These are phyloP conservation scores for Delphinus delphis DNA, from an alignment of 2,113 vertebrate species.

Conservation along the genomic window DNA sequence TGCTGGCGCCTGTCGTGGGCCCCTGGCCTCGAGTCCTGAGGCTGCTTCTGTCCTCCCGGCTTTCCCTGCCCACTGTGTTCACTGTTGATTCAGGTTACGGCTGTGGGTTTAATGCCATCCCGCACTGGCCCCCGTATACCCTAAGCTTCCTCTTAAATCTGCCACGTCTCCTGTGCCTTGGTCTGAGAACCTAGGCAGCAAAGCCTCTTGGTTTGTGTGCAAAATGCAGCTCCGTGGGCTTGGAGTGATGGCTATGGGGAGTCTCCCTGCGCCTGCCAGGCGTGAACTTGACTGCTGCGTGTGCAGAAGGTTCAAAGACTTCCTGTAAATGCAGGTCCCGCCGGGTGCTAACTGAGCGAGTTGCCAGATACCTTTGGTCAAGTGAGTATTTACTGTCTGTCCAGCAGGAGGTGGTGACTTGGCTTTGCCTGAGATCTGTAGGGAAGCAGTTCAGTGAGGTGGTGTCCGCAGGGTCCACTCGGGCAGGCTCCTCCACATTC, in stretches of 20 bases:
- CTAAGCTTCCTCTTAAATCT: not conserved
- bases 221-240: not conserved
- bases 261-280: rapidly evolving
- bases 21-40: no score
- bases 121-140: rapidly evolving
- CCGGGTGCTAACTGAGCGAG: not conserved
- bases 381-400: rapidly evolving
- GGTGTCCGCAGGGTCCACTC: not conserved
- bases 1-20: not conserved
- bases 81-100: no score
- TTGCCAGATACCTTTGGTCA: not conserved
- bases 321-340: rapidly evolving
- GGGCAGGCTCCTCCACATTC: rapidly evolving
- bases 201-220: not conserved
- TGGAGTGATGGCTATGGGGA: not conserved
- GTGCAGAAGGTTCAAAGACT: not conserved
- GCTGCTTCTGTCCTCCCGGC: not conserved
- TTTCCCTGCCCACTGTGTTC: not conserved
- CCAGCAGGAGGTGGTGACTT: rapidly evolving
- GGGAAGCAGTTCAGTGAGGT: not conserved
- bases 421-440: rapidly evolving
- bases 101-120: not conserved
- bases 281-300: not conserved
- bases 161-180: not conserved
- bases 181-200: not conserved